Base-by-base conservation (phyloP, 2,113 vertebrate species). In the Callaeas wilsoni region DNA sequence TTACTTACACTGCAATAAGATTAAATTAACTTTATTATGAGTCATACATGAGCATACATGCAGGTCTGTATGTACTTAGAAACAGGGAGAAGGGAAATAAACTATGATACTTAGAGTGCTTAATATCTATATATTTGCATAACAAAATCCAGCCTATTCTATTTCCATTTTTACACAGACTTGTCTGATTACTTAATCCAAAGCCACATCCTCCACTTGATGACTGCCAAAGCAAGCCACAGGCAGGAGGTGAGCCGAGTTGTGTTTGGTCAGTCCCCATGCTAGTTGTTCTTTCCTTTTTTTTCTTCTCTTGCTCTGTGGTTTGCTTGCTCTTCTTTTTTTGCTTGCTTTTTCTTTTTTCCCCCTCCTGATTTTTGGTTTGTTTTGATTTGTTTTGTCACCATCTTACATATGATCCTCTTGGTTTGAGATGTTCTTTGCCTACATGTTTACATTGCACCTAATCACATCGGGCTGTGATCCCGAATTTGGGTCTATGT, bases 131-230 rank as follows among this genome's bases (percentile, higher is more conserved):
- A 32, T 62, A 27, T 90, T 92, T 92, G 41, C 39, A 41, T 64
- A 68, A 81, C 35, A 78, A 97, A 93, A 81, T 86, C n/a, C n/a
- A 92, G 71, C 37, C 47, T 84, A 15, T 87, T 95, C 55, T 60
- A 16, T 63, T 94, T 81, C 79, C 50, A 74, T 83, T 93, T 84
- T 93, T 85, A 94, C 26, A 56, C 41, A 70, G 60, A 16, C n/a
- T 70, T 77, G 39, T 87, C 55, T 50, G 42, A 86, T 70, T 92
- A 59, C 63, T 89, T 84, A 94, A 88, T 77, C 56, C 76, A 74
- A 79, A 94, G 22, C 46, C 71, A 78, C 63, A 84, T 84, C 44
- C 74, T 83, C 19, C 3, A 13, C 25, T 47, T 1, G 1, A 22
- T 35, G 74, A 52, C 37, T 80, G 75, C 85, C 1, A 10, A 81